Base-by-base conservation (phyloP, 2,888 invertebrate genomes). In the Norana najaformis region DNA sequence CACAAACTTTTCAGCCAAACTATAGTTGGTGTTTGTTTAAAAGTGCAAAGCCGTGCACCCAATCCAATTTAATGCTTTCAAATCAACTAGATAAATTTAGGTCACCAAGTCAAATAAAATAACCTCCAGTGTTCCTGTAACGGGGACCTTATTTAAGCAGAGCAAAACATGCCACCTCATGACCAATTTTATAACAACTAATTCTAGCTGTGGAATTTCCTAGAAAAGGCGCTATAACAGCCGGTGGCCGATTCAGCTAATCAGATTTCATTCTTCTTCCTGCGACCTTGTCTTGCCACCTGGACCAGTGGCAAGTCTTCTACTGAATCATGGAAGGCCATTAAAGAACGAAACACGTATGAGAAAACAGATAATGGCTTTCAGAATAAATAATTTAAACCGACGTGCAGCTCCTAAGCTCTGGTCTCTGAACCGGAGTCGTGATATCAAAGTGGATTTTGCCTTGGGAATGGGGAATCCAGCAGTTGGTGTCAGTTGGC, bases 271-370 rank as follows among this genome's bases (percentile, higher is more conserved):
- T n/a, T 69, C 69, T 69, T 69, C 1, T 69, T n/a, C 30, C 69
- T n/a, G n/a, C 13, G n/a, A n/a, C 69, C 69, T 30, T 69, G 30
- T 30, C 69, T n/a, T 69, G 69, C n/a, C 69, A 69, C n/a, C n/a
- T 69, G 69, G 30, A 2, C n/a, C 30, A 8, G 69, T 69, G 47
- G 47, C 47, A 47, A 47, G 47, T 47, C 23, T 11, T n/a, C 69
- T 69, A n/a, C n/a, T 69, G 69, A 69, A 69, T 69, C 69, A 69
- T 69, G n/a, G 69, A 69, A n/a, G 69, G n/a, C 30, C 69, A 69
- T 0, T n/a, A 4, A 30, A n/a, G n/a, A n/a, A n/a, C 13, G n/a
- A 47, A 23, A 47, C 47, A 23, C 23, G 23, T 23, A 23, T 8
- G 47, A 23, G 23, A 69, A 69, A 30, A n/a, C 13, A 69, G 69